These are phyloP conservation scores for Passerculus sandwichensis DNA, from an alignment of 2,797 vertebrate species.

Conservation along the genomic window DNA sequence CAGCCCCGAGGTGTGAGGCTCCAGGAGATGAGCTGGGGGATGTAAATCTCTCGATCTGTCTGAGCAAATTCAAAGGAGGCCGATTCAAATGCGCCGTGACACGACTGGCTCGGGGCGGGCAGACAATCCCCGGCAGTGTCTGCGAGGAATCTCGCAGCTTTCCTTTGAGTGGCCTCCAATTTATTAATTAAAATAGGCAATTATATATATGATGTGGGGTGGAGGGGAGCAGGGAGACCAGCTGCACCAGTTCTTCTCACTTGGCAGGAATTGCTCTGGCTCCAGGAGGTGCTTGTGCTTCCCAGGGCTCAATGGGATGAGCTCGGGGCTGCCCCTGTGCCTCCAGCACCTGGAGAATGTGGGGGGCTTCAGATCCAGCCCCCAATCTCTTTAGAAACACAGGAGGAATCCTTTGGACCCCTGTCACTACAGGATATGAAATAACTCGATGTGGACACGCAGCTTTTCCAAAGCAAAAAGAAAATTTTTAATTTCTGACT, in stretches of 20 bases:
- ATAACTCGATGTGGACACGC: no score
- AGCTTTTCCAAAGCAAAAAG: no score
- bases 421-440: no score
- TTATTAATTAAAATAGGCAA: conserved; percentile 72
- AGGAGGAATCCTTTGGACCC: background rate
- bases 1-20: background rate
- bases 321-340: no score
- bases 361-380: background rate
- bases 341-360: background rate
- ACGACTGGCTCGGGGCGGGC: conserved; percentile 47
- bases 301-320: background rate
- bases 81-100: conserved; percentile 58
- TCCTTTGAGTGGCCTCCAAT: conserved; percentile 71
- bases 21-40: conserved; percentile 10
- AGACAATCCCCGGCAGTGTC: conserved; percentile 55
- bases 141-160: conserved; percentile 53
- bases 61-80: conserved; percentile 54
- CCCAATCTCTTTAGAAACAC: background rate
- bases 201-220: conserved; percentile 54
- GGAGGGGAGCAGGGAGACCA: conserved; percentile 63
- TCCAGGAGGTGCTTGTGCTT: conserved; percentile 7
- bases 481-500: no score
- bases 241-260: conserved; percentile 68
- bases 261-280: conserved; percentile 17
- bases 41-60: conserved; percentile 59